Percentiles rank a stretch among this genome's conserved stretches.
Evolutionary conservation across 2,888 invertebrate genomes (phyloP).

Genomic region (Luffia ferchaultella): DNA sequence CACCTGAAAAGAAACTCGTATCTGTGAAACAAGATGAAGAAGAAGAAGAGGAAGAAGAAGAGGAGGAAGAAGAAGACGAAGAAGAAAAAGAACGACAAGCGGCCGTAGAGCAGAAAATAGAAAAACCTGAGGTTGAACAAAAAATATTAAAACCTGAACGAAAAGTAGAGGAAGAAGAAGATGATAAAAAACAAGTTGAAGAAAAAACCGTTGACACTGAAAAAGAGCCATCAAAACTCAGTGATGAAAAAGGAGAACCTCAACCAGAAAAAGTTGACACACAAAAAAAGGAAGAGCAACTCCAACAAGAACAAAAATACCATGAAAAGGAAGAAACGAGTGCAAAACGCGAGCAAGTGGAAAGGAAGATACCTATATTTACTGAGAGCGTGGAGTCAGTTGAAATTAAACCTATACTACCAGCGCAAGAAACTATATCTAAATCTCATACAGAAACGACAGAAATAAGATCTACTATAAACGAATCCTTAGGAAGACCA

Average conservation of each 20-base stretch:
- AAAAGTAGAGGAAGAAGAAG: constrained; percentile 16
- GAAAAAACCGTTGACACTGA: constrained; percentile 7
- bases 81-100: constrained; percentile 16
- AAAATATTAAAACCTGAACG: constrained; percentile 12
- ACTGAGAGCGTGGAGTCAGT: constrained; percentile 16
- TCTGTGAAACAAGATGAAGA: constrained; percentile 18
- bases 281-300: constrained; percentile 11
- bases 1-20: constrained; percentile 8
- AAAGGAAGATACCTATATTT: constrained; percentile 11
- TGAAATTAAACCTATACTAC: constrained; percentile 54
- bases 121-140: constrained; percentile 14
- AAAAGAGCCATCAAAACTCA: constrained; percentile 17
- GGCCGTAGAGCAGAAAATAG: constrained; percentile 6
- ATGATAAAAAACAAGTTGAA: constrained; percentile 6
- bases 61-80: constrained; percentile 17
- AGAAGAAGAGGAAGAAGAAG: constrained; percentile 16
- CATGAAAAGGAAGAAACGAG: background rate
- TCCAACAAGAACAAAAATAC: constrained; percentile 7
- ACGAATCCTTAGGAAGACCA: constrained; percentile 32
- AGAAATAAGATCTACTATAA: constrained; percentile 42
- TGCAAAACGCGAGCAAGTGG: constrained; percentile 12
- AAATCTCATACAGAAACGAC: constrained; percentile 46
- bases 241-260: constrained; percentile 15
- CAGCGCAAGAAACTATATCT: constrained; percentile 36
- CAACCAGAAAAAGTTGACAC: constrained; percentile 18